Evolutionary conservation across 2,113 vertebrate species (phyloP), one percentile per base, ranked within the genome.

Genomic region (Xiphias gladius): DNA sequence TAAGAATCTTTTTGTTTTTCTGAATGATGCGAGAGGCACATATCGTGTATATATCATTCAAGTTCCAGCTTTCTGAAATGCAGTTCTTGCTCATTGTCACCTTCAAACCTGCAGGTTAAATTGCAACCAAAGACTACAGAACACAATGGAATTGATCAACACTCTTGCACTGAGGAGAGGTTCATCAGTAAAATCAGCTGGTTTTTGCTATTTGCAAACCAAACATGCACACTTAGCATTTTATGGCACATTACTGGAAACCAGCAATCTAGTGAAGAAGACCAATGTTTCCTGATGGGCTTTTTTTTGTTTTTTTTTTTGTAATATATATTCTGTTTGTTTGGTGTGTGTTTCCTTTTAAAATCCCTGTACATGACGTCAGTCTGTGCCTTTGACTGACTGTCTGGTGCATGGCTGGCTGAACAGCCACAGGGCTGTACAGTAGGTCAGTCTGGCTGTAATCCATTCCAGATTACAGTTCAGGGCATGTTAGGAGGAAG

Each of bases 381-480:
- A 67, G 14, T 20, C 58, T 84, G 26, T 58, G 62, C 58, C 70
- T 43, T 55, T 58, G 48, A 37, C 54, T 2, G 52, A 43, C 24
- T 61, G 37, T 37, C 74, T 69, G 30, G 30, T 67, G 79, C 46
- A 58, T 16, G 50, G 7, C 62, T 43, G 32, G 37, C 16, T 73
- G 41, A 50, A 19, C 73, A 66, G 68, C 32, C 72, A 20, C 30
- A 0, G 37, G 68, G 7, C 76, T 30, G 43, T 66, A 30, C 73
- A 76, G 83, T 69, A 64, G 80, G 76, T 83, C 72, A 62, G 54
- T n/a, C 76, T 28, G 81, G 39, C 73, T 78, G 8, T 81, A 73
- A 84, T 84, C 86, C 77, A 57, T 66, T 0, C 43, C 77, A 87
- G 73, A 77, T 80, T 69, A 79, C 80, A 72, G 76, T 39, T 46